Base-by-base conservation (phyloP, 64 coral and sea anemone species). In the Exaiptasia diaphana region DNA sequence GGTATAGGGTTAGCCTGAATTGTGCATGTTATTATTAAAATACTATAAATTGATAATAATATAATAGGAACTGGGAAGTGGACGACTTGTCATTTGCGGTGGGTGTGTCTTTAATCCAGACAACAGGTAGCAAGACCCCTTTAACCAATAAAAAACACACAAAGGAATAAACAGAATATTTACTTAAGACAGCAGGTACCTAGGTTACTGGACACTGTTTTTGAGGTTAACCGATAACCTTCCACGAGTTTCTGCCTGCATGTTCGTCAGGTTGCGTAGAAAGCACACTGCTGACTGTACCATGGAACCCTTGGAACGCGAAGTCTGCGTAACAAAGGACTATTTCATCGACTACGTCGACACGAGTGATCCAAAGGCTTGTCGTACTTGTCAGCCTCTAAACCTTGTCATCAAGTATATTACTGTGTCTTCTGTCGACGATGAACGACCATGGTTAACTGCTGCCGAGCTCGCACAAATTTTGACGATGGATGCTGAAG, bases 261-360 rank as follows among this genome's bases (percentile, higher is more conserved):
- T 10, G n/a, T 12, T 12, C n/a, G n/a, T n/a, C 10, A 12, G 33
- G 13, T 67, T 67, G 63, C 18, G 33, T 21, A 29, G 27, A 26
- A 67, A 67, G 15, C 63, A 67, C 63, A 29, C 27, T 21, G 33
- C 27, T 67, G 18, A 29, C 27, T 34, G 33, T 31, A 21, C 25
- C 63, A 52, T 12, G n/a, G n/a, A 52, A 64, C 27, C 8, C 10
- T 24, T 20, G 31, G 67, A 4, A 92, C 78, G 63, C 89, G n/a
- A 95, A 89, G 81, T 95, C 41, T 67, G 42, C 14, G 74, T 95
- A 26, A 95, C 73, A 11, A 95, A 95, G 27, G 86, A 95, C 20
- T 95, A 84, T 41, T 74, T 53, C 33, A 83, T 95, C 21, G 81
- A 52, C 10, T 74, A 71, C 33, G 74, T 67, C 23, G 64, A 85